These are phyloP conservation scores for Grantiella picta DNA, from an alignment of 2,113 vertebrate genomes.

Conservation along the genomic window DNA sequence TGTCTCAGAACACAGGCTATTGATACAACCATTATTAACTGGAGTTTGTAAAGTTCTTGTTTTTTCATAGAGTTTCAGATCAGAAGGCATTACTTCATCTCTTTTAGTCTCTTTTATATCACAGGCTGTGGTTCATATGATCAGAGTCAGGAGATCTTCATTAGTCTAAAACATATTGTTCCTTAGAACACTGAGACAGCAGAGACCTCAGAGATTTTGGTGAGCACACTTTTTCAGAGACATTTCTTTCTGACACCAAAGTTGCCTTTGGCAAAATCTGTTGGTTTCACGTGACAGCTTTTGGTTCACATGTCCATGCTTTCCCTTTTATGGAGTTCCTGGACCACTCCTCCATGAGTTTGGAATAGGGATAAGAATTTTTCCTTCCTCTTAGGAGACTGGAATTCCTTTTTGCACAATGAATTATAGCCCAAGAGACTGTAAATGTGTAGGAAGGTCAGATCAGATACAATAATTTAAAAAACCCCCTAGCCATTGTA, in stretches of 20 bases:
- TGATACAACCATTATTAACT: not conserved
- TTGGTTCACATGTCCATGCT: not conserved
- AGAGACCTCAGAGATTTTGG: not conserved
- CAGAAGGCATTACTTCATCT: not conserved
- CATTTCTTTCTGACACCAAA: not conserved
- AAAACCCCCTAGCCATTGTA: not conserved
- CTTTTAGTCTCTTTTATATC: not conserved
- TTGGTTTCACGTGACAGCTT: not conserved
- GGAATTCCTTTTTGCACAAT: not conserved
- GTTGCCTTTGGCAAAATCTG: not conserved
- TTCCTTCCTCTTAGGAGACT: not conserved
- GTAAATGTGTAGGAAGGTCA: not conserved
- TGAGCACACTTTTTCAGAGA: not conserved
- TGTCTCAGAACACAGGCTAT: not conserved
- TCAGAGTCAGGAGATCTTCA: not conserved
- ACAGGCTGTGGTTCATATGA: not conserved
- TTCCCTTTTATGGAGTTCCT: not conserved
- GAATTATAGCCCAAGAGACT: not conserved
- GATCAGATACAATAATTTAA: not conserved
- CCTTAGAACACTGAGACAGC: not conserved
- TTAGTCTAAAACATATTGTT: not conserved
- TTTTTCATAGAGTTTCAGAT: not conserved
- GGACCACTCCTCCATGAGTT: not conserved
- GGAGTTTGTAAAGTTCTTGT: not conserved
- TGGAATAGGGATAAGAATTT: not conserved